Evolutionary conservation across 2,888 invertebrate genomes (phyloP).

Genomic region (Galeopsomyia nigrocyanea): DNA sequence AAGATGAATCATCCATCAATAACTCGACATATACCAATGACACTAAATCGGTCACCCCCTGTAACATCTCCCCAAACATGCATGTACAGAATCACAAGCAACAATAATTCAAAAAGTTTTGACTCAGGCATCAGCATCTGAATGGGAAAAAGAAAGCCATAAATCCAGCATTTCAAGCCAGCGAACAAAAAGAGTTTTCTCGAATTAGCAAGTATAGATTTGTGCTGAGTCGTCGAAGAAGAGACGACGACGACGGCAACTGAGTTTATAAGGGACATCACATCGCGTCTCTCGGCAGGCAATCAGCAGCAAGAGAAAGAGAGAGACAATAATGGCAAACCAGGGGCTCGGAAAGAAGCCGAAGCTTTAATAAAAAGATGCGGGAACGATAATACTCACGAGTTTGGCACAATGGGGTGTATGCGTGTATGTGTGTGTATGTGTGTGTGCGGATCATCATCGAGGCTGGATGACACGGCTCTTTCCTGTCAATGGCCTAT

Average conservation of each 20-base stretch:
- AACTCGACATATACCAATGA: no score
- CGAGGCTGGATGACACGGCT: conserved; percentile 62
- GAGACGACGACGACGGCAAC: conserved; percentile 45
- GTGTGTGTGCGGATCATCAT: neutral
- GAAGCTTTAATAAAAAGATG: conserved; percentile 63
- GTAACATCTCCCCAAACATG: no score
- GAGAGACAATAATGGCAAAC: neutral
- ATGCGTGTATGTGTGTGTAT: conserved; percentile 56
- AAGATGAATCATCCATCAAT: no score
- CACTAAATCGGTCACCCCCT: no score
- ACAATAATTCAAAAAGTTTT: no score
- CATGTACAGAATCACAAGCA: no score
- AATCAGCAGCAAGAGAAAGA: conserved; percentile 39
- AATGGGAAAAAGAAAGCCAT: neutral
- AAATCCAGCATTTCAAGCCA: conserved; percentile 11
- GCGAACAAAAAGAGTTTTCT: conserved; percentile 33
- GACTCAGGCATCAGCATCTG: no score
- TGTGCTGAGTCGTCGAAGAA: conserved; percentile 47
- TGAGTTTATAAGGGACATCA: neutral
- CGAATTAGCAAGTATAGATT: conserved; percentile 40
- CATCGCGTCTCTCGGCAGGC: conserved; percentile 26
- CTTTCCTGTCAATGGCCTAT: conserved; percentile 64
- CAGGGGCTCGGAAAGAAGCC: conserved; percentile 44
- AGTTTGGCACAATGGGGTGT: conserved; percentile 64
- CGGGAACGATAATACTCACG: conserved; percentile 58